Percentiles rank a stretch among this genome's conserved stretches.
Conservation (phyloP, 2,797 vertebrate genomes). For the Eulemur rubriventer region DNA sequence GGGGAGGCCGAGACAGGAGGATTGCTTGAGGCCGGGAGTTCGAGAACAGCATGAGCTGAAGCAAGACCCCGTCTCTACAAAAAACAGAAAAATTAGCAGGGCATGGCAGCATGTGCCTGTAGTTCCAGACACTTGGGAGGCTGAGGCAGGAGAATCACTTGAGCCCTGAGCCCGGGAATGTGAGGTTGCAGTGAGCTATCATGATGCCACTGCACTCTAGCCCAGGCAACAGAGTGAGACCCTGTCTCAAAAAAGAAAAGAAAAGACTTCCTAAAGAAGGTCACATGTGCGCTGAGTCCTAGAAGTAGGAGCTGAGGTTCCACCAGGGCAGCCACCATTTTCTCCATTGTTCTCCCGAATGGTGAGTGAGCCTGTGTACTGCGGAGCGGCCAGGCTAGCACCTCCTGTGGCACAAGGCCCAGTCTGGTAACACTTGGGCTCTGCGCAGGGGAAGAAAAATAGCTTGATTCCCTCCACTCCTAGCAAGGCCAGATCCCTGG, state of each 20-base stretch:
- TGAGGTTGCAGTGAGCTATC: not conserved
- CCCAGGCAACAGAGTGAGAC: not conserved
- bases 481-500: not conserved
- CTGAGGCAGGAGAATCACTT: not conserved
- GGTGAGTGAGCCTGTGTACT: not conserved
- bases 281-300: not conserved
- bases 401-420: not conserved
- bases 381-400: not conserved
- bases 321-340: not conserved
- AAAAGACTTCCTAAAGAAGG: not conserved
- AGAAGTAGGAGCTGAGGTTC: not conserved
- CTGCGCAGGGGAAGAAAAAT: not conserved
- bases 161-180: not conserved
- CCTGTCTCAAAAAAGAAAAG: not conserved
- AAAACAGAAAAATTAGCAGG: not conserved
- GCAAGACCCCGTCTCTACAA: not conserved
- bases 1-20: not conserved
- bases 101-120: not conserved
- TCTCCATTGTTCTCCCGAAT: not conserved
- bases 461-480: not conserved
- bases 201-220: not conserved
- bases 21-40: not conserved
- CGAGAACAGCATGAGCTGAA: not conserved
- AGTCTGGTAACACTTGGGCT: fast-evolving
- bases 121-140: not conserved